phyloP scores from a whole-genome alignment of 2,113 vertebrate species.

The Myrmecophaga tridactyla region DNA sequence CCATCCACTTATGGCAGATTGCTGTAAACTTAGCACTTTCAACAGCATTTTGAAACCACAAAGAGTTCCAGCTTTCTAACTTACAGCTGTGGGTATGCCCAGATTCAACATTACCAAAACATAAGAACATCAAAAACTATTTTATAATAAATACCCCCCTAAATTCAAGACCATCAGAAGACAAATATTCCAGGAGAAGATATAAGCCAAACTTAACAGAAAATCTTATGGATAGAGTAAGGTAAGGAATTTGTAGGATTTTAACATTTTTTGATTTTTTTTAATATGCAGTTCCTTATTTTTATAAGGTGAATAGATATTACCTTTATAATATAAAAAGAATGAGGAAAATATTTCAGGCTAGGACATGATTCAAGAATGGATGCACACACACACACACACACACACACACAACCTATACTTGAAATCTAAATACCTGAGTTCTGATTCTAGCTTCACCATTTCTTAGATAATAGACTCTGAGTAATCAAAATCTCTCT shows the following conservation, averaged over 20 bases:
- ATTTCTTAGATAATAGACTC: background rate
- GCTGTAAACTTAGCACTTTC: background rate
- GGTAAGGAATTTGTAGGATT: background rate
- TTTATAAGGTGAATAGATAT: background rate
- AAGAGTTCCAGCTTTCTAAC: background rate
- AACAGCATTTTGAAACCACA: slow-evolving; percentile 3
- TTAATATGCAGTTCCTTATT: background rate
- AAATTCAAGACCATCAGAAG: background rate
- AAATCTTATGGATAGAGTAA: background rate
- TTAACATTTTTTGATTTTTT: background rate
- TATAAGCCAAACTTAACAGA: background rate
- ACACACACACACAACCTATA: background rate
- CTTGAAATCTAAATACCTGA: background rate
- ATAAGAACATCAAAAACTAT: background rate
- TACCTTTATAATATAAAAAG: background rate
- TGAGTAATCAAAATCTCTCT: background rate
- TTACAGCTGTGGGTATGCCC: background rate
- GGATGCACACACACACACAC: background rate
- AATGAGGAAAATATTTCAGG: background rate
- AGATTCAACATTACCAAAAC: background rate
- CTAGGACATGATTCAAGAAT: background rate
- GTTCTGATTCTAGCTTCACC: background rate
- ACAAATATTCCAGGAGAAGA: background rate
- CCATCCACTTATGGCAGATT: background rate
- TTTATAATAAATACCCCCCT: background rate